Evolutionary conservation across 2,888 invertebrate genomes (phyloP).

Genomic region (Pristionchus arcanus): DNA sequence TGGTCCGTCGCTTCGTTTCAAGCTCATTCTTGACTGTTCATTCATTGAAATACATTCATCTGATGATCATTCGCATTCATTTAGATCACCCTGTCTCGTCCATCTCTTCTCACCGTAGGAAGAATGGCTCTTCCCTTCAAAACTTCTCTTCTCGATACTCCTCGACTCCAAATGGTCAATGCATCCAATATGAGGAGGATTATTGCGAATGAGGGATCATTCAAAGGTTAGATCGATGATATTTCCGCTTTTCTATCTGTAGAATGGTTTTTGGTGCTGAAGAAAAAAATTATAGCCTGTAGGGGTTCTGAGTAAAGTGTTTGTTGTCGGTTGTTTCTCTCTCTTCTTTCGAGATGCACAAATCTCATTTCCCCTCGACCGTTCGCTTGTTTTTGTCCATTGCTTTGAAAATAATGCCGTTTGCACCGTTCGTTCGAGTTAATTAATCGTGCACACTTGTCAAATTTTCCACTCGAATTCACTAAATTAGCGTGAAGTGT

Average conservation of each 20-base stretch:
- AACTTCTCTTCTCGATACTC: constrained; percentile 18
- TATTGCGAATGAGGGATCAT: not conserved
- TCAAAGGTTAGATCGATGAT: not conserved
- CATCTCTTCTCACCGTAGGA: not conserved
- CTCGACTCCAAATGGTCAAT: constrained; percentile 14
- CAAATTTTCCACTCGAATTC: not conserved
- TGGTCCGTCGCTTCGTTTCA: no score
- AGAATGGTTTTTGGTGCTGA: not conserved
- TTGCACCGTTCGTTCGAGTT: not conserved
- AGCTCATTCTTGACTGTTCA: not conserved
- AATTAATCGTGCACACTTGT: not conserved
- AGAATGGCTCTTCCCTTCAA: constrained; percentile 42
- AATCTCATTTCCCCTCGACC: constrained; percentile 26
- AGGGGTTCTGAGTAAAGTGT: not conserved
- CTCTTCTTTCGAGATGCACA: not conserved
- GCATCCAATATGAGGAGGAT: constrained; percentile 33
- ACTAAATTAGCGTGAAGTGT: not conserved
- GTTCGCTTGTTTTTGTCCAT: not conserved
- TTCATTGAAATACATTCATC: not conserved
- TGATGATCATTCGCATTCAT: not conserved
- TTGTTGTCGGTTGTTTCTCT: not conserved
- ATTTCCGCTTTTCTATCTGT: not conserved
- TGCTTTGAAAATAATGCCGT: not conserved
- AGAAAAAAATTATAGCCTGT: not conserved
- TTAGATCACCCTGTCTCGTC: constrained; percentile 1